Evolutionary conservation across 2,113 vertebrate species (phyloP), one percentile per base, ranked within the genome.

Genomic region (Atractosteus spatula): DNA sequence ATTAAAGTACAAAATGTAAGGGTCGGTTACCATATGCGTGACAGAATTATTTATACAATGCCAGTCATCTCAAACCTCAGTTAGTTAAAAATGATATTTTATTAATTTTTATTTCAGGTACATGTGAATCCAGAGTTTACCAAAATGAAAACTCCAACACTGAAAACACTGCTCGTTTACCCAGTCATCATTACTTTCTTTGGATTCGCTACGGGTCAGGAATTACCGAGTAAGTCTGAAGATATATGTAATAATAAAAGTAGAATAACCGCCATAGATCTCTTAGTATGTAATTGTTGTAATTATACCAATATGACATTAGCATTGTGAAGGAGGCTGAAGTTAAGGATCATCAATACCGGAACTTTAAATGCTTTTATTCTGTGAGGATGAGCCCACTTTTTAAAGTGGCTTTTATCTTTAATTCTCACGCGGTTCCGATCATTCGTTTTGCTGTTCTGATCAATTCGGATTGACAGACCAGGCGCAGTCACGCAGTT

Each of bases 171-270:
- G 77, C 78, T 89, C 83, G 75, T 85, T 79, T 80, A 85, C 75
- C 66, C 77, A 16, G 71, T 81, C 43, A 74, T 93, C 7, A 16
- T 88, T 77, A 72, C 47, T 73, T 51, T 88, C 51, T 75, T 83
- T 54, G 83, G 70, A 80, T 41, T 74, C 70, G 74, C 68, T 71
- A 82, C 80, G n/a, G 81, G 83, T 73, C 85, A 93, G 75, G 87
- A 86, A 69, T 75, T 90, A 69, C 81, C 81, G 82, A 90, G 83
- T 89, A 90, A 91, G 91, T 89, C 45, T 44, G 29, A 29, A 29
- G 1, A 29, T 1, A 29, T 29, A 29, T 29, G 29, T 29, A 29
- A 29, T 29, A 29, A 29, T 29, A 29, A 29, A 29, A 29, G 29
- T 29, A 29, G 29, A 29, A 29, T 29, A 29, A 29, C 29, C 17